Base-by-base conservation (phyloP, 2,113 vertebrate genomes). In the Guaruba guarouba region DNA sequence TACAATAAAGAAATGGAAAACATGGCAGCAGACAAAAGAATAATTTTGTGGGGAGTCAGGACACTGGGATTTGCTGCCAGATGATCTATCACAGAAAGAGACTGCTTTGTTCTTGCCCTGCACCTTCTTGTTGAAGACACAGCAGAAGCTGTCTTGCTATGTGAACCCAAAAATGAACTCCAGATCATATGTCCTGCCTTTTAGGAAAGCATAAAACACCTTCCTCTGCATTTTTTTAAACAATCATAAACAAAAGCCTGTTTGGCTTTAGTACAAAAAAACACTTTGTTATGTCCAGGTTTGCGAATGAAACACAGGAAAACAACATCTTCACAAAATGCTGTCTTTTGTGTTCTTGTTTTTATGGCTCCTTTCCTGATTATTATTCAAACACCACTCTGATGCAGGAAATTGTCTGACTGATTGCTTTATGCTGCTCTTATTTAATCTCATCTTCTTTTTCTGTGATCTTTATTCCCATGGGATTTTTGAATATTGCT, bases 401-500 rank as follows among this genome's bases (percentile, higher is more conserved):
- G 70, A 78, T 61, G 22, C 41, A 63, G 61, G 41, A 88, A 61
- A 44, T 49, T 77, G 22, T 90, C 90, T 93, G 43, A 51, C 57
- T 71, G 69, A 94, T 91, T 92, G 35, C n/a, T 83, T 88, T 33
- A 4, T 83, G 52, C 10, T 91, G n/a, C 44, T 43, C 33, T 33
- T 52, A 44, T 82, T 95, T 96, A 93, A 92, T 91, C 41, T 94
- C 67, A 86, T 27, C 19, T 82, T 82, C 64, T 88, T 87, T 55
- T 76, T 39, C 70, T 66, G 9, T 86, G 70, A 86, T 73, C 62
- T 86, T 94, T 92, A 43, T 66, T 93, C 69, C 16, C 33, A 28
- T n/a, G 59, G 33, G 59, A 67, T 35, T 35, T 93, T 80, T 94
- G 39, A 88, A 55, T 74, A 68, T 44, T 92, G 37, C 63, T 70